Evolutionary conservation across 2,888 invertebrate species (phyloP), one percentile per base, ranked within the genome.

Genomic region (Agonum fuliginosum): DNA sequence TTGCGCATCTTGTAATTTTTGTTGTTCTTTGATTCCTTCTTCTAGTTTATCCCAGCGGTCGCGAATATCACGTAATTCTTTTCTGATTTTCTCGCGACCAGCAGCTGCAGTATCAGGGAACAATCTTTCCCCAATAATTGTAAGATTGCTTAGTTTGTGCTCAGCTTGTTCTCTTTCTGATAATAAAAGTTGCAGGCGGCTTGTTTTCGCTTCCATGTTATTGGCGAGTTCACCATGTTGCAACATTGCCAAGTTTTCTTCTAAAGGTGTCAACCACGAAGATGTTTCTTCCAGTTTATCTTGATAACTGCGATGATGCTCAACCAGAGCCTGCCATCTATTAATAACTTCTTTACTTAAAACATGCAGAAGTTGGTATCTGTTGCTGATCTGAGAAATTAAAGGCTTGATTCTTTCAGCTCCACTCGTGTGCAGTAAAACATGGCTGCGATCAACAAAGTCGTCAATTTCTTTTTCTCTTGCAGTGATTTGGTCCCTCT

Each of bases 41-140:
- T 94, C 93, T 0, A 97, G 88, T 84, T 91, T 91, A 83, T 98
- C 97, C 96, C 97, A 97, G 83, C 95, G 90, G 84, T 96, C 95
- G 82, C 96, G 91, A 12, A 95, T 90, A 22, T 91, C 89, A 82
- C 96, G 90, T 77, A 97, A 88, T 85, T 97, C 95, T 80, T 93
- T 92, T n/a, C 98, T 91, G 75, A 98, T 93, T 71, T 90, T 91
- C 86, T 98, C 98, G 79, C 98, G 91, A 0, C 98, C 98, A 81
- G 93, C 93, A 0, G 97, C 94, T 6, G 97, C 95, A 1, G 97
- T 98, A 86, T 97, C 96, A 0, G 97, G 95, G 79, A 97, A 90
- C n/a, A 98, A 91, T 85, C 94, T 93, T 84, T 98, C 98, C 1
- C 96, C 96, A 0, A 94, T 90, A 1, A 92, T 89, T 10, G 93